Conservation (phyloP, 2,113 vertebrate genomes). For the Dicaeum eximium region DNA sequence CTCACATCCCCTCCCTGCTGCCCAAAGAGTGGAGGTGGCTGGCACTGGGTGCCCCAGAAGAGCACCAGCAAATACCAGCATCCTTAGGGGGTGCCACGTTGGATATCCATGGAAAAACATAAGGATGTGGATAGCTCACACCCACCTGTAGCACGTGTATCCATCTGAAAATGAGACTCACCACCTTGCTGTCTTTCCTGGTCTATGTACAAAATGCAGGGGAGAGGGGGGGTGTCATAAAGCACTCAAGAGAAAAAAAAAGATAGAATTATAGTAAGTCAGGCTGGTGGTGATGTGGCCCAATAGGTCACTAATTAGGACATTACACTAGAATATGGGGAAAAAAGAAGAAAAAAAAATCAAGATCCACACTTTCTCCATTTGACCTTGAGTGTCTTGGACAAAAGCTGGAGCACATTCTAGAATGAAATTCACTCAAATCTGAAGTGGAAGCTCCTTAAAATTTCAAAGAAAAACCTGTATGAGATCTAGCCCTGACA, state of each 20-base stretch:
- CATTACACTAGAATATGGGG: background rate
- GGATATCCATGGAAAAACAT: background rate
- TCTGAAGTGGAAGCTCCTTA: background rate
- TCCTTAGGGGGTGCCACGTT: background rate
- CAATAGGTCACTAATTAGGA: background rate
- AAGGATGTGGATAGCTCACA: background rate
- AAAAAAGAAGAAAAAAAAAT: background rate
- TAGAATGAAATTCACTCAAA: background rate
- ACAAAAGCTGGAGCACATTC: background rate
- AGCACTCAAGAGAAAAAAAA: background rate
- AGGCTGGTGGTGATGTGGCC: background rate
- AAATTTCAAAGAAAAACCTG: background rate
- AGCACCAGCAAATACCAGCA: background rate
- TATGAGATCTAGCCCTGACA: background rate
- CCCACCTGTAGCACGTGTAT: fast-evolving
- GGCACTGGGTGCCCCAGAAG: background rate
- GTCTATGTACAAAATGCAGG: background rate
- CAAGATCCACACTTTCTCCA: background rate
- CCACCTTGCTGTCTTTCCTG: background rate
- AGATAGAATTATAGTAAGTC: background rate
- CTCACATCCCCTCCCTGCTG: background rate
- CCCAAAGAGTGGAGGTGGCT: background rate
- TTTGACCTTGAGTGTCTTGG: background rate
- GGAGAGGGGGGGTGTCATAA: fast-evolving
- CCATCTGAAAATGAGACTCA: background rate